A percentile compares a stretch with the other conserved stretches of the same genome.
Evolutionary conservation across 2,888 invertebrate species (phyloP).

Genomic region (Drosophila mulleri): DNA sequence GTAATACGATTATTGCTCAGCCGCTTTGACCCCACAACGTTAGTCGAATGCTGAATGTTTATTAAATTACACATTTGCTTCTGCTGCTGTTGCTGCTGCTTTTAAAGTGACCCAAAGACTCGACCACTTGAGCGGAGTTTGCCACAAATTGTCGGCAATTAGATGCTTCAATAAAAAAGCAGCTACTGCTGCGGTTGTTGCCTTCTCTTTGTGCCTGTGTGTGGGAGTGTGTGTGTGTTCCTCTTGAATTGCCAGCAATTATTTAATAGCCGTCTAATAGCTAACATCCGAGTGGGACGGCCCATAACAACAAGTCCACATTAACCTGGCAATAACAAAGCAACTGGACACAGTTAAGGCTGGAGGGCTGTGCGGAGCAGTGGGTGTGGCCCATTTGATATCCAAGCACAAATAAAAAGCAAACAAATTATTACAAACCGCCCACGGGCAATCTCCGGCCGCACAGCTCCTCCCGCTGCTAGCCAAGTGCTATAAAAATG

Average conservation of each 20-base stretch:
- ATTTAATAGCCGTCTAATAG: slow-evolving; percentile 78
- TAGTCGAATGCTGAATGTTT: slow-evolving; percentile 45
- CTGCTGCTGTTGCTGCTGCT: slow-evolving; percentile 24
- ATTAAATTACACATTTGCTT: slow-evolving; percentile 61
- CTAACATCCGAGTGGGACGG: slow-evolving; percentile 73
- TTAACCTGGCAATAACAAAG: slow-evolving; percentile 57
- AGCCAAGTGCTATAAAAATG: slow-evolving; percentile 77
- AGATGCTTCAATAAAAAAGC: slow-evolving; percentile 59
- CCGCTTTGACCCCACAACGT: slow-evolving; percentile 19
- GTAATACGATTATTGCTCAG: slow-evolving; percentile 69
- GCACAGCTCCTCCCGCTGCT: background rate
- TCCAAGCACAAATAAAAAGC: slow-evolving; percentile 72
- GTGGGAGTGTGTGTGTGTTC: slow-evolving; percentile 34
- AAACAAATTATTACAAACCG: slow-evolving; percentile 72
- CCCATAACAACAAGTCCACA: slow-evolving; percentile 61
- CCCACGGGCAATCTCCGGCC: slow-evolving; percentile 32
- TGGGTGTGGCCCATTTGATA: slow-evolving; percentile 46
- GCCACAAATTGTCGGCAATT: slow-evolving; percentile 73
- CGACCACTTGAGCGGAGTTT: slow-evolving; percentile 14
- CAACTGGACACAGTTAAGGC: slow-evolving; percentile 45
- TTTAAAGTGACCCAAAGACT: slow-evolving; percentile 56
- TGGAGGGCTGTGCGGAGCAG: background rate
- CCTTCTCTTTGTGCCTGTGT: background rate
- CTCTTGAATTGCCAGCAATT: slow-evolving; percentile 78
- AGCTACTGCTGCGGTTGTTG: slow-evolving; percentile 6